Base-by-base conservation (phyloP, 2,113 vertebrate genomes). In the Nothocercus nigrocapillus region DNA sequence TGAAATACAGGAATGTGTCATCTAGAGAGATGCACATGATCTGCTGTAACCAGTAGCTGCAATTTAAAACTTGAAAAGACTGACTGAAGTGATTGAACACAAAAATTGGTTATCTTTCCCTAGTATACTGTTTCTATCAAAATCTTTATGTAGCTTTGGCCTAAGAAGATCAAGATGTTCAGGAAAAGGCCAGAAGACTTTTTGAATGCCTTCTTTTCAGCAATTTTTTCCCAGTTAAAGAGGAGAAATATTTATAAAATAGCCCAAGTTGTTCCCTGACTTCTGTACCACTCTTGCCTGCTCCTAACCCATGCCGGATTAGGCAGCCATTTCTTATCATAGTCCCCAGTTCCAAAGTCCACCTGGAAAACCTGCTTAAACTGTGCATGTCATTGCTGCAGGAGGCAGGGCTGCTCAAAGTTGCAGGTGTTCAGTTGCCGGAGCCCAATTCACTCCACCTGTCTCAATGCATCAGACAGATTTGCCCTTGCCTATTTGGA, bases 91-190 rank as follows among this genome's bases (percentile, higher is more conserved):
- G 85, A 81, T 18, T 83, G 51, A 81, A 90, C 70, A 74, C n/a
- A 81, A 81, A 92, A 92, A 19, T 51, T 59, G 9, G 4, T 68
- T 96, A 92, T 82, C 64, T 68, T 72, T 79, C 19, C 19, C 11
- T 14, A 42, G 7, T 72, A 64, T 53, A 21, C 14, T 72, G 42
- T 73, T 95, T 89, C 82, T 72, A 51, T 72, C 64, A 70, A 82
- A 86, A 89, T 68, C 54, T 68, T 86, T 22, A 84, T 15, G 16
- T 32, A 82, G 42, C 45, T 93, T 78, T 81, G 36, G 67, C 56
- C 40, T 90, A 88, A 92, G 73, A 67, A 94, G 72, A 54, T 95
- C 68, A 94, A 83, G 61, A 82, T 13, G 82, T 40, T 74, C 64
- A 90, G 72, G 53, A 85, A 74, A 90, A 90, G 59, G 40, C 11